Conservation (phyloP, 2,113 vertebrate species). For the Lepisosteus osseus region DNA sequence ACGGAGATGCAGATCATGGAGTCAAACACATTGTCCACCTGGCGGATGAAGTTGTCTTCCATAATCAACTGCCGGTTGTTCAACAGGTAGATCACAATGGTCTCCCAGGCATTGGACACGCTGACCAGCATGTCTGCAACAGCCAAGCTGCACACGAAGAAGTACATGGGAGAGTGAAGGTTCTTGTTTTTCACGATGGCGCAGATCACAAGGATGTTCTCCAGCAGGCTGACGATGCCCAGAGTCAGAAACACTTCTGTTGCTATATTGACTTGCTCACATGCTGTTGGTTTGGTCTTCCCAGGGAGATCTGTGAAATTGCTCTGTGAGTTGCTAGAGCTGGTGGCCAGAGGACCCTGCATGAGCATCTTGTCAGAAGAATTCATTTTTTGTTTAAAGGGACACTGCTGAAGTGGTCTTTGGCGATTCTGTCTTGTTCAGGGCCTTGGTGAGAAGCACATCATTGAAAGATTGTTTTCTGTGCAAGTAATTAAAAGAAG, state of each 20-base stretch:
- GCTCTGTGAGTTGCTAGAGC: constrained; percentile 45
- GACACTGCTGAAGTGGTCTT: not conserved
- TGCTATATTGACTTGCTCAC: constrained; percentile 78
- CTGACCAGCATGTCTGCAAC: constrained; percentile 95
- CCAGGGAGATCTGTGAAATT: constrained; percentile 22
- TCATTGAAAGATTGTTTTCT: not conserved
- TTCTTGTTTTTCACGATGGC: constrained; percentile 91
- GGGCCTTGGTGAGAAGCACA: not conserved
- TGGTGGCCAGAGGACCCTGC: constrained; percentile 31
- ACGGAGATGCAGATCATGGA: constrained; percentile 97
- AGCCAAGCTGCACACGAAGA: constrained; percentile 91
- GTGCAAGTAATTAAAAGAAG: too few relatives aligned
- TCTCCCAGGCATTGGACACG: constrained; percentile 91
- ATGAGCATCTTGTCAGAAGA: constrained; percentile 25
- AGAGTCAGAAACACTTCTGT: constrained; percentile 82
- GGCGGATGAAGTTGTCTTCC: constrained; percentile 80
- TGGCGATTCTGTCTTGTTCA: not conserved
- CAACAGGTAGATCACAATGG: constrained; percentile 87
- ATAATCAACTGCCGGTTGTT: constrained; percentile 81
- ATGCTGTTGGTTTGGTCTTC: constrained; percentile 50
- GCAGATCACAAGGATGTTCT: constrained; percentile 90
- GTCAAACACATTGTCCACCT: constrained; percentile 92
- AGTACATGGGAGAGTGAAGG: constrained; percentile 94
- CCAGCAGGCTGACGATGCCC: constrained; percentile 87
- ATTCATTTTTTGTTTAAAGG: constrained; percentile 37